Evolutionary conservation across 1,140 invertebrate species (phyloP), one percentile per base, ranked within the genome.

Genomic region (Calephelis nemesis): DNA sequence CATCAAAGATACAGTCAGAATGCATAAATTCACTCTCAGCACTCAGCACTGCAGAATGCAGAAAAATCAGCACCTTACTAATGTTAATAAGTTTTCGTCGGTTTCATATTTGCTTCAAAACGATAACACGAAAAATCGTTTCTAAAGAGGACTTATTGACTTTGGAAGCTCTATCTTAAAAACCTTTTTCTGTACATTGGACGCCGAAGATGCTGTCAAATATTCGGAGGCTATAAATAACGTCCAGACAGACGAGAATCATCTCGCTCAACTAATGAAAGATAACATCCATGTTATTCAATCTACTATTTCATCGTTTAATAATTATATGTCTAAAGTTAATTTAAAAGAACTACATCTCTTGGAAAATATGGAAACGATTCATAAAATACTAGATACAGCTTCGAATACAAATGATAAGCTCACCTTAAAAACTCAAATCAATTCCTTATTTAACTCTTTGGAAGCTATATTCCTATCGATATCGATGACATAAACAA

Each of bases 211-310:
- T 45, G 71, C 74, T 10, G 39, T 64, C 11, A 73, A 65, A 66
- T 71, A 67, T 45, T 65, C 68, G 8, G 39, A 73, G 7, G 69
- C 71, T 49, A 75, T 70, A 47, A 60, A 68, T 40, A 7, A 58
- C 42, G 69, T 75, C 47, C 74, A 72, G 47, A 58, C 68, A 54
- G 74, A 72, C 4, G 70, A 75, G 50, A 75, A 72, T 69, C 62
- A 68, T 4, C 30, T 72, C 8, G 62, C 70, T 49, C 30, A 66
- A 7, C 47, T 72, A 6, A 72, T 72, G 73, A 69, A 66, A 65
- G 58, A 70, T 30, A 72, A 75, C 11, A 75, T 75, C 5, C 70
- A 75, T 30, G 68, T 75, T 30, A 68, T 72, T 12, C 62, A 68
- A 63, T 68, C 67, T 10, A 73, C 74, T 47, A 71, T 71, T 49